Conservation (phyloP, 1,140 invertebrate genomes). For the Neodiprion fabricii region DNA sequence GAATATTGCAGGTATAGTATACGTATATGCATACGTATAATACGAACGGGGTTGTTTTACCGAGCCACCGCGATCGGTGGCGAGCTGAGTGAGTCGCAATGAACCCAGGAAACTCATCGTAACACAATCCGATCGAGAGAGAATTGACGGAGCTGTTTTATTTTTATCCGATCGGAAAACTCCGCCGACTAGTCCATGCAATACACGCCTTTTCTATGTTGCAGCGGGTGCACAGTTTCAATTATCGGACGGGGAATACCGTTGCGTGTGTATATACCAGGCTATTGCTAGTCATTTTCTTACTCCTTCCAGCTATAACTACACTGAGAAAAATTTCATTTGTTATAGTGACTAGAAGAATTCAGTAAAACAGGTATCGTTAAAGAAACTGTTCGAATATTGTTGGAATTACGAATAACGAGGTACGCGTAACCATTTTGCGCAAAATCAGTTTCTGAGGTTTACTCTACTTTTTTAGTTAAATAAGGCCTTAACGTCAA, state of each 20-base stretch:
- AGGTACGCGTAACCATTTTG: too few species aligned
- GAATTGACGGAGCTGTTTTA: constrained; percentile 3
- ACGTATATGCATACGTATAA: not conserved
- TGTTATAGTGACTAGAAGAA: too few species aligned
- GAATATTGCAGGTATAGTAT: not conserved
- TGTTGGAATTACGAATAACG: too few species aligned
- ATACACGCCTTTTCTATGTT: not conserved
- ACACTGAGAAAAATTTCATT: too few species aligned
- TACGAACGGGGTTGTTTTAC: not conserved
- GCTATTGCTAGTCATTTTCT: not conserved
- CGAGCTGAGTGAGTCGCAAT: not conserved
- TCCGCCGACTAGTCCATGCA: not conserved
- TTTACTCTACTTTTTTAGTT: too few species aligned
- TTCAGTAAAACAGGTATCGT: too few species aligned
- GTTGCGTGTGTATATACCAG: not conserved
- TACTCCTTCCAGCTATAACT: not conserved
- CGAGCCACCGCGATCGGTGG: not conserved
- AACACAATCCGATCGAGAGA: not conserved
- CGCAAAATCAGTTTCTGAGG: too few species aligned
- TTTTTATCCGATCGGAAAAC: constrained; percentile 2
- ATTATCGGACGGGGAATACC: not conserved
- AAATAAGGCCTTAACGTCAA: too few species aligned
- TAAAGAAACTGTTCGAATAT: too few species aligned
- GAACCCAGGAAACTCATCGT: constrained; percentile 1
- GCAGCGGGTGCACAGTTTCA: not conserved